phyloP scores from a whole-genome alignment of 2,797 vertebrate species.

The Poeciliopsis turneri region DNA sequence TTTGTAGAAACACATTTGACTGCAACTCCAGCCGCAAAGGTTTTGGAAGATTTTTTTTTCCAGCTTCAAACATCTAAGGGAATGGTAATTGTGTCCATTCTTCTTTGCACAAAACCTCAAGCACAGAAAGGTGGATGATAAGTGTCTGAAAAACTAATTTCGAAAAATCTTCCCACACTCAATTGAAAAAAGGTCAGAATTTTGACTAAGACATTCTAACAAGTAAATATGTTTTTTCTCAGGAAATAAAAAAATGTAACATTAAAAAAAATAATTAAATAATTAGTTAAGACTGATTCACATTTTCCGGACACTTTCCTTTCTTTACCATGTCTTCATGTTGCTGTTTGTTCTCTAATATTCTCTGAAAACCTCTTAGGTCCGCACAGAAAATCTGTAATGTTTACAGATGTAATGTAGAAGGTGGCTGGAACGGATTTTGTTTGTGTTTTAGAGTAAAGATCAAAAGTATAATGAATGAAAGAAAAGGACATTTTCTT shows the following conservation, averaged over 20 bases:
- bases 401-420: background rate
- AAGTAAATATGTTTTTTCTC: background rate
- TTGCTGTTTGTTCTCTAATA: background rate
- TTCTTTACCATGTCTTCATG: background rate
- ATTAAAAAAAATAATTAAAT: too few species aligned
- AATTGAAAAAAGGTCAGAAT: background rate
- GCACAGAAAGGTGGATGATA: background rate
- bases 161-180: background rate
- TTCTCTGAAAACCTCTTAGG: background rate
- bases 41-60: background rate
- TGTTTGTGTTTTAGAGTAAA: background rate
- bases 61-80: background rate
- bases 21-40: background rate
- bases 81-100: background rate
- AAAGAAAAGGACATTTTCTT: too few species aligned
- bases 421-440: background rate
- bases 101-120: background rate
- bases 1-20: background rate
- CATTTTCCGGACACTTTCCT: background rate
- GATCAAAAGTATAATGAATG: background rate
- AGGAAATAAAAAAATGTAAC: too few species aligned
- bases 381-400: background rate
- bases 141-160: background rate
- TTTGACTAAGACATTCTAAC: background rate
- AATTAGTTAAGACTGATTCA: background rate